phyloP scores from a whole-genome alignment of 2,888 invertebrate genomes.

The Tipula confusa region DNA sequence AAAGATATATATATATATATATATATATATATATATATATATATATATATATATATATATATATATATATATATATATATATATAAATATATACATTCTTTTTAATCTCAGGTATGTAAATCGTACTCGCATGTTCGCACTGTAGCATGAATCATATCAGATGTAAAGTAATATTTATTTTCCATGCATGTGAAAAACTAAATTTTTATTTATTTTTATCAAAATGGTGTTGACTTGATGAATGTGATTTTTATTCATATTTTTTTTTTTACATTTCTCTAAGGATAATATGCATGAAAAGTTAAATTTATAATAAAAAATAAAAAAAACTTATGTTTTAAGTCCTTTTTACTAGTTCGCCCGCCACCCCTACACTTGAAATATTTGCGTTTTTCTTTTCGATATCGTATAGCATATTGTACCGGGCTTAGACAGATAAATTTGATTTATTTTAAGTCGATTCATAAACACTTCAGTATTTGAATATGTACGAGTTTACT shows the following conservation, averaged over 20 bases:
- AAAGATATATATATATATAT: too few relatives aligned
- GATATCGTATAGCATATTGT: background rate
- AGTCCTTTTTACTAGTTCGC: background rate
- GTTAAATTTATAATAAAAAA: background rate
- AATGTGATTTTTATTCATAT: conserved; percentile 28
- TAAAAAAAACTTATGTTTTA: background rate
- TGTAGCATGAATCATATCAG: conserved; percentile 1
- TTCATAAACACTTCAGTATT: conserved; percentile 25
- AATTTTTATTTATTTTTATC: background rate
- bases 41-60: too few relatives aligned
- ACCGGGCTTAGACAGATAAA: background rate
- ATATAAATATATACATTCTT: too few relatives aligned
- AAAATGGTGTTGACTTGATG: conserved; percentile 27
- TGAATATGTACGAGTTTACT: too few relatives aligned
- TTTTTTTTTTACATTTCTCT: background rate
- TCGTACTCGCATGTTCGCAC: background rate
- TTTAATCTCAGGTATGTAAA: conserved; percentile 7
- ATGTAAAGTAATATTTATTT: background rate
- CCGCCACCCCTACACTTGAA: background rate
- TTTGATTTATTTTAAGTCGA: conserved; percentile 28
- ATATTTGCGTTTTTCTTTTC: background rate
- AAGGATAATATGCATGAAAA: conserved; percentile 20
- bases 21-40: too few relatives aligned
- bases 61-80: background rate
- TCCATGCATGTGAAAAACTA: background rate